phyloP scores from a whole-genome alignment of 2,113 vertebrate species.

The Bothrops jararaca region DNA sequence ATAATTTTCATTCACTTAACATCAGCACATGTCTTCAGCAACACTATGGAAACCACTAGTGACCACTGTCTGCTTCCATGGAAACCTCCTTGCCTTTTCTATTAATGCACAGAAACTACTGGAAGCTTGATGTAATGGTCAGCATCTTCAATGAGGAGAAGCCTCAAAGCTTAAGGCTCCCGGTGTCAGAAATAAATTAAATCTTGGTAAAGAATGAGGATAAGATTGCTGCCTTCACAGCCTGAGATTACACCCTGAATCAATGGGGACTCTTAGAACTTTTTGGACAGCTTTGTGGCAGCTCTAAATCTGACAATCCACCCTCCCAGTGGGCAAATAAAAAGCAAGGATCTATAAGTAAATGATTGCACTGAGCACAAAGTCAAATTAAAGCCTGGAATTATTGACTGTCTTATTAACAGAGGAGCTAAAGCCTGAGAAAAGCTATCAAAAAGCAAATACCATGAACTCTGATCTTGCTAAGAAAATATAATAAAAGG shows the following conservation, averaged over 20 bases:
- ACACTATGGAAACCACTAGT: slow-evolving; percentile 77
- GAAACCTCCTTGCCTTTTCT: slow-evolving; percentile 67
- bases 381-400: slow-evolving; percentile 31
- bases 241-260: slow-evolving; percentile 36
- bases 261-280: slow-evolving; percentile 49
- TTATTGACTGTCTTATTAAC: slow-evolving; percentile 28
- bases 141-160: slow-evolving; percentile 40
- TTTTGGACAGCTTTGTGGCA: slow-evolving; percentile 52
- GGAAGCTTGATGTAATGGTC: not conserved
- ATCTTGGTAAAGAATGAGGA: slow-evolving; percentile 57
- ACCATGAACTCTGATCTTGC: slow-evolving; percentile 1
- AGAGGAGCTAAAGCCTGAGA: slow-evolving; percentile 23
- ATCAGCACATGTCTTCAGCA: slow-evolving; percentile 49
- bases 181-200: slow-evolving; percentile 61
- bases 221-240: slow-evolving; percentile 35
- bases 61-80: slow-evolving; percentile 61
- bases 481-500: not conserved
- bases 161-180: slow-evolving; percentile 33
- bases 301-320: slow-evolving; percentile 55
- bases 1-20: slow-evolving; percentile 35
- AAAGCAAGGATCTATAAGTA: slow-evolving; percentile 52
- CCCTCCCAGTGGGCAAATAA: slow-evolving; percentile 46
- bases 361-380: slow-evolving; percentile 34
- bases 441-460: slow-evolving; percentile 48
- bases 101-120: not conserved